phyloP scores from a whole-genome alignment of 2,113 vertebrate species.

The Amia ocellicauda region DNA sequence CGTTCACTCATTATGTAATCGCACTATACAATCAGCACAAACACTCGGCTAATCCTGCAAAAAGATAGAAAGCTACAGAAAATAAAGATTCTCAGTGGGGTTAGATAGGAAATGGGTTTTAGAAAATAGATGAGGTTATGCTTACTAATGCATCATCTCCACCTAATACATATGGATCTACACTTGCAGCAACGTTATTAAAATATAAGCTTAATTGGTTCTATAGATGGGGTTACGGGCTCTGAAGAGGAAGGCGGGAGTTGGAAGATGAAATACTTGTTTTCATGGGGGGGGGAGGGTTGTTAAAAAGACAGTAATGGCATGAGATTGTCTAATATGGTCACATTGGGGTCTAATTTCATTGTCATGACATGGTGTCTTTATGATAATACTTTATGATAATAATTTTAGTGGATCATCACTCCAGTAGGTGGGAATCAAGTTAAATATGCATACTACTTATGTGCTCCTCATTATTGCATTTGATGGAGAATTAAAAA shows the following conservation, averaged over 20 bases:
- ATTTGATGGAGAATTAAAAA: too few relatives aligned
- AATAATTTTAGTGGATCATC: too few relatives aligned
- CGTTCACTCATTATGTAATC: slow-evolving; percentile 47
- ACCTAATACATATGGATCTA: neutral
- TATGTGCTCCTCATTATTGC: too few relatives aligned
- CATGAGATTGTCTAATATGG: too few relatives aligned
- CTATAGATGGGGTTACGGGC: neutral
- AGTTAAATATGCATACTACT: too few relatives aligned
- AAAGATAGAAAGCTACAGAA: slow-evolving; percentile 50
- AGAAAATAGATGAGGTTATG: slow-evolving; percentile 47
- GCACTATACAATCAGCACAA: slow-evolving; percentile 66
- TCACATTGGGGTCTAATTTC: too few relatives aligned
- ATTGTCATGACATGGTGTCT: too few relatives aligned
- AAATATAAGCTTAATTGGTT: slow-evolving; percentile 7
- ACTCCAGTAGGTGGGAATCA: too few relatives aligned
- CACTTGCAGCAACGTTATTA: neutral
- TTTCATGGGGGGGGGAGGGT: too few relatives aligned
- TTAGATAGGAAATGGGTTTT: slow-evolving; percentile 58
- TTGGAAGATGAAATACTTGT: neutral
- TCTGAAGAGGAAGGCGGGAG: neutral
- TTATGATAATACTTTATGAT: too few relatives aligned
- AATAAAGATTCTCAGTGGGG: slow-evolving; percentile 54
- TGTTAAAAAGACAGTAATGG: too few relatives aligned
- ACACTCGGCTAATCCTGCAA: slow-evolving; percentile 46
- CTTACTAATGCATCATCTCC: slow-evolving; percentile 40